Evolutionary conservation across 2,888 invertebrate genomes (phyloP).

Genomic region (Hyposoter didymator): DNA sequence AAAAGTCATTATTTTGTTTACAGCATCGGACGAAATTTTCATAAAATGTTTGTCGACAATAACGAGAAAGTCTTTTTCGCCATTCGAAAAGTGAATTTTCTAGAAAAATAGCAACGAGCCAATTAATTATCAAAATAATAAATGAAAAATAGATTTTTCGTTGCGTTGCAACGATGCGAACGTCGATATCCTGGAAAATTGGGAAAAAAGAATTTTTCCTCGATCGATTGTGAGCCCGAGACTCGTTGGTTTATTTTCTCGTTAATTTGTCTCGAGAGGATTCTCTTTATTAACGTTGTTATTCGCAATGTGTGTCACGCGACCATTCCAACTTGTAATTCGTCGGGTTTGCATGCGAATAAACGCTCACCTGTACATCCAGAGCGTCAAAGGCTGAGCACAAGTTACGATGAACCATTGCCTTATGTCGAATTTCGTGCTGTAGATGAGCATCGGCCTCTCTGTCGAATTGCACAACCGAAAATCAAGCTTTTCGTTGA

Average conservation of each 20-base stretch:
- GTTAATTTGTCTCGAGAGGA: neutral
- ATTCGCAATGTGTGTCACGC: neutral
- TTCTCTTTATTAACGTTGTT: neutral
- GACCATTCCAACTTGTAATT: neutral
- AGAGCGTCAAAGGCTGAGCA: conserved; percentile 95
- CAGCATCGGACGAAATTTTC: too few relatives aligned
- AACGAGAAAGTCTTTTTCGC: too few relatives aligned
- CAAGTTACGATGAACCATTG: conserved; percentile 98
- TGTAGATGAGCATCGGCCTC: conserved; percentile 93
- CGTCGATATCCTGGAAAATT: too few relatives aligned
- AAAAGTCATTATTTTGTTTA: too few relatives aligned
- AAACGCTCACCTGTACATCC: conserved; percentile 92
- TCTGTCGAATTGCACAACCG: conserved; percentile 86
- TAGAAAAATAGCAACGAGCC: too few relatives aligned
- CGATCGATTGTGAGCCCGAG: neutral
- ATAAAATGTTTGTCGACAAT: too few relatives aligned
- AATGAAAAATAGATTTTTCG: too few relatives aligned
- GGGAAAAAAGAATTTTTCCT: conserved; percentile 3
- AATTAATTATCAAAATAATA: too few relatives aligned
- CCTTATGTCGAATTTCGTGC: conserved; percentile 97
- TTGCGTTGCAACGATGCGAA: too few relatives aligned
- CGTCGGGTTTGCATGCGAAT: conserved; percentile 10
- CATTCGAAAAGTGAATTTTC: too few relatives aligned
- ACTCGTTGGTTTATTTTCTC: neutral
- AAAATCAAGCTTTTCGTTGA: neutral